A percentile compares a stretch with the other conserved stretches of the same genome.
These are phyloP conservation scores for Seriola quinqueradiata DNA, from an alignment of 2,113 vertebrate genomes.

Conservation along the genomic window DNA sequence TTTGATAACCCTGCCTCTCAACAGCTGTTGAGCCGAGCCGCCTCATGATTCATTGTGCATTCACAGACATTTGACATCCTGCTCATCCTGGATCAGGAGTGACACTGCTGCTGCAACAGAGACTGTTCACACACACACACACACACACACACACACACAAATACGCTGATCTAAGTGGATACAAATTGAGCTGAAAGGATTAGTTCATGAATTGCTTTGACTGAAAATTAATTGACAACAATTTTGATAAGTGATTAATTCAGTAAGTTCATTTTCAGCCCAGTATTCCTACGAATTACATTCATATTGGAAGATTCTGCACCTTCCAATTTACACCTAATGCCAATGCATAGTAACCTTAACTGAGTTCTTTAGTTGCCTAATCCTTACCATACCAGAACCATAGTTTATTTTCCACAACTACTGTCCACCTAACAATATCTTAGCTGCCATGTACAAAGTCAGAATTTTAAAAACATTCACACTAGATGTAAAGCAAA, in stretches of 20 bases:
- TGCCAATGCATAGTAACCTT: background rate
- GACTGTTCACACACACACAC: background rate
- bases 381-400: background rate
- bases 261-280: no score
- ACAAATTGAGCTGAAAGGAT: conserved; percentile 22
- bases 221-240: no score
- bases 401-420: no score
- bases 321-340: no score
- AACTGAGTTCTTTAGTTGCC: background rate
- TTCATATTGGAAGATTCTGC: no score
- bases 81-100: conserved; percentile 5
- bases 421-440: no score
- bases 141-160: background rate
- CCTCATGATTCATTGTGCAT: conserved; percentile 72
- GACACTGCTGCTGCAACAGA: conserved; percentile 49
- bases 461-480: no score
- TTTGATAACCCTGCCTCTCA: conserved; percentile 49
- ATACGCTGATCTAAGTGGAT: background rate
- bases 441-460: no score
- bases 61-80: conserved; percentile 63
- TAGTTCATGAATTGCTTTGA: background rate
- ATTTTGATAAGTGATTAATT: no score
- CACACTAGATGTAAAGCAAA: background rate
- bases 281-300: no score
- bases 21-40: conserved; percentile 45